Base-by-base conservation (phyloP, 2,113 vertebrate genomes). In the Passer domesticus region DNA sequence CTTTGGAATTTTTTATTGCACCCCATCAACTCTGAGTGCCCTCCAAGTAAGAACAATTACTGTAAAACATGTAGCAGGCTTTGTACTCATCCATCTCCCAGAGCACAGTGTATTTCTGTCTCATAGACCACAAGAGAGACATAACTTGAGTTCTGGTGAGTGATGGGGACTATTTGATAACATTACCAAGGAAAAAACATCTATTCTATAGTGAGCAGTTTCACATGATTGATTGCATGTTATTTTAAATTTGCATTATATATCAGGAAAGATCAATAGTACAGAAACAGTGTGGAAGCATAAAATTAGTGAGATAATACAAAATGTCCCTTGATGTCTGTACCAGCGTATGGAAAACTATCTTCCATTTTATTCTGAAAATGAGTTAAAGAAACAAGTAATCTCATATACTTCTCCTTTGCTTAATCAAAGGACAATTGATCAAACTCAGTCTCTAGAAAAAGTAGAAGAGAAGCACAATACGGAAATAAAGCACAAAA, bases 211-310 rank as follows among this genome's bases (percentile, higher is more conserved):
- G 25, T 27, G 7, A 89, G 13, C 4, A 4, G 13, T 53, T 44
- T 90, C 11, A 43, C 33, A 58, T 67, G 31, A 91, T 63, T 23
- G 33, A 92, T 78, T 66, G 11, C 12, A 39, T 53, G 37, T 62
- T 83, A 70, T 39, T 30, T 53, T 63, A 70, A 80, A 89, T 91
- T 77, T 92, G 10, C 53, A 53, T 74, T 83, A 64, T 11, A 31
- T 37, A 43, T 17, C 9, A 80, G 17, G 16, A 81, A 87, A 87
- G 60, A 74, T 81, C 2, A 1, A 81, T 59, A 73, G 3, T 28
- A 81, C 68, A 79, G 25, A 90, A 86, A 44, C 2, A 52, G 9
- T 27, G 46, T 39, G 28, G 25, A 74, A 83, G 55, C 11, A 46
- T 22, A 15, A 60, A 68, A 64, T 64, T 68, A 14, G 9, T 81